Conservation (phyloP, 2,797 vertebrate genomes). For the Poeciliopsis presidionis region DNA sequence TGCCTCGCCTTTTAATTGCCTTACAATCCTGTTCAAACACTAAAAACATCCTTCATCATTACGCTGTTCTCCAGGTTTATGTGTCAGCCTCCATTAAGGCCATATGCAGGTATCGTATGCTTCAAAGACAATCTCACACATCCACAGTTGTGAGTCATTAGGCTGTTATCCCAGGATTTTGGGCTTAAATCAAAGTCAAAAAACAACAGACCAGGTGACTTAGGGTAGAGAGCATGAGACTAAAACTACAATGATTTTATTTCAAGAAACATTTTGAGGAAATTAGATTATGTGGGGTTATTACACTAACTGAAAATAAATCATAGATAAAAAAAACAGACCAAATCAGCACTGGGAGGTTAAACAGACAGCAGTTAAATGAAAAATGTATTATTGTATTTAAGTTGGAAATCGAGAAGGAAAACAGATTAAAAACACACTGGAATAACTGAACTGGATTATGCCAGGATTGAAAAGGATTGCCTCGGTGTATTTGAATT, state of each 20-base stretch:
- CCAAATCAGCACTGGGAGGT: not conserved
- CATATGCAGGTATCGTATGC: constrained; percentile 55
- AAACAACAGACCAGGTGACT: constrained; percentile 61
- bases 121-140: constrained; percentile 41
- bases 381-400: not conserved
- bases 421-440: not conserved
- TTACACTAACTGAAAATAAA: constrained; percentile 21
- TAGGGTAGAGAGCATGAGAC: constrained; percentile 42
- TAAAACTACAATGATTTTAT: constrained; percentile 38
- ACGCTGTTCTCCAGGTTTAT: constrained; percentile 63
- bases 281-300: constrained; percentile 36
- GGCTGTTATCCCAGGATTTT: constrained; percentile 72
- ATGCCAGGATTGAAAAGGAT: not conserved
- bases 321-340: not conserved
- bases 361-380: constrained; percentile 23
- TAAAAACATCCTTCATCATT: constrained; percentile 73
- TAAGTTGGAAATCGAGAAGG: not conserved
- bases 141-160: constrained; percentile 58
- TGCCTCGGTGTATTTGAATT: not conserved
- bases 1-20: constrained; percentile 60
- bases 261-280: constrained; percentile 35
- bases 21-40: constrained; percentile 64
- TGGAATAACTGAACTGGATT: not conserved
- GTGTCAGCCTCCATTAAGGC: constrained; percentile 57
- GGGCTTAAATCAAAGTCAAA: constrained; percentile 59